Evolutionary conservation across 2,113 vertebrate genomes (phyloP), one percentile per base, ranked within the genome.

Genomic region (Ailuropoda melanoleuca): DNA sequence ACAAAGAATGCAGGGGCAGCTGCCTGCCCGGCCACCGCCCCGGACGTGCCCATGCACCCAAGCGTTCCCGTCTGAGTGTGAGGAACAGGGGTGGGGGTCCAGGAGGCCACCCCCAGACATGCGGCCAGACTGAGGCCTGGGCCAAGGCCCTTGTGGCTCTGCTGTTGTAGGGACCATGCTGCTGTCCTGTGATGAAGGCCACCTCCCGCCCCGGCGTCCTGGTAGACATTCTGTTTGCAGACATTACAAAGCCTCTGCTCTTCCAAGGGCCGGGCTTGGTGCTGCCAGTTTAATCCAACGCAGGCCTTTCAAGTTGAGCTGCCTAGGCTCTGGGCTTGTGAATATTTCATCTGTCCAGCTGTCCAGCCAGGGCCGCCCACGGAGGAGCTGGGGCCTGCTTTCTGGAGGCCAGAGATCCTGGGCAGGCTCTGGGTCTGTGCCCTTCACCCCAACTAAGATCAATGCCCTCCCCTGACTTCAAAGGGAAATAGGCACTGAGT

Each of bases 211-310:
- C 8, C n/a, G 74, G 0, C 82, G 92, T 68, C 94, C 85, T 48
- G 96, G 95, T 4, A 93, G 84, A 78, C n/a, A 37, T 86, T 80
- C 58, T 92, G 84, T 91, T 81, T 90, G n/a, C 6, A 97, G 88
- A 93, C 26, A n/a, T 93, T 11, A 95, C 6, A 81, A 68, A 39
- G 31, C 43, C 4, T 4, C 9, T 46, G 29, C 21, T 72, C 29
- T 92, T 66, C 39, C 46, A 55, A 91, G 93, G 39, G 68, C 14
- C 9, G 46, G 91, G 55, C n/a, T 12, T 68, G 62, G 39, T 29
- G 56, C 48, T 11, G 60, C 48, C 81, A 50, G 48, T 72, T 26
- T 21, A 81, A 83, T 19, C 78, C n/a, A 72, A 23, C 14, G 15
- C 15, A 72, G 64, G 53, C 60, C 66, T 90, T 93, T 93, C 34